Base-by-base conservation (phyloP, 1,140 invertebrate genomes). In the Trachymyrmex cornetzi region DNA sequence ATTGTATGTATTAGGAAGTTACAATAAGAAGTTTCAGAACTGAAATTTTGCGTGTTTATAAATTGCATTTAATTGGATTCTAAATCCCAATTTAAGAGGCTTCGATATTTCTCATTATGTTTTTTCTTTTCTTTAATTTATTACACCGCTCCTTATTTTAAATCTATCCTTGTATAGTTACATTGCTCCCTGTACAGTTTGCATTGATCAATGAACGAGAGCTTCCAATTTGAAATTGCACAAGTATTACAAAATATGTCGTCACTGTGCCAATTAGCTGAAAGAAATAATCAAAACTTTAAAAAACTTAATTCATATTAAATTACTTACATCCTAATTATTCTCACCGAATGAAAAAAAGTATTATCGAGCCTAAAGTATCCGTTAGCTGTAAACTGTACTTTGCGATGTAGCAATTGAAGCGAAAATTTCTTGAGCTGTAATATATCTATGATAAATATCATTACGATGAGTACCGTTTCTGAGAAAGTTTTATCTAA, bases 241-340 rank as follows among this genome's bases (percentile, higher is more conserved):
- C 91, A 3, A 95, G 82, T 57, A 95, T 95, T 1, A 95, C 93
- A 12, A 95, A 77, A 74, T 95, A 95, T 0, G 95, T 94, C 1
- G 92, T 93, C 16, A 92, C 92, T 3, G 95, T 91, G n/a, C 94
- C 92, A 16, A 94, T 87, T 55, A 95, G 93, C 95, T 95, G 27
- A 48, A 0, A 34, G 5, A 34, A 34, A 34, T 48, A 85, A 80
- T 34, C 22, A 88, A 19, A 86, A 85, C 22, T 72, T 16, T 75
- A 59, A 38, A 2, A 19, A 30, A 66, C 6, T 34, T 34, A 5
- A 66, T 64, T n/a, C 27, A 63, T 48, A 9, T 64, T 30, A 64
- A 2, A 34, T 7, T 27, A 34, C 24, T 24, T 4, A 2, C 9
- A 61, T 59, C 61, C 3, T 12, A 34, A 61, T 34, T 82, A 72